Evolutionary conservation across 2,113 vertebrate genomes (phyloP).

Genomic region (Siniperca knerii): DNA sequence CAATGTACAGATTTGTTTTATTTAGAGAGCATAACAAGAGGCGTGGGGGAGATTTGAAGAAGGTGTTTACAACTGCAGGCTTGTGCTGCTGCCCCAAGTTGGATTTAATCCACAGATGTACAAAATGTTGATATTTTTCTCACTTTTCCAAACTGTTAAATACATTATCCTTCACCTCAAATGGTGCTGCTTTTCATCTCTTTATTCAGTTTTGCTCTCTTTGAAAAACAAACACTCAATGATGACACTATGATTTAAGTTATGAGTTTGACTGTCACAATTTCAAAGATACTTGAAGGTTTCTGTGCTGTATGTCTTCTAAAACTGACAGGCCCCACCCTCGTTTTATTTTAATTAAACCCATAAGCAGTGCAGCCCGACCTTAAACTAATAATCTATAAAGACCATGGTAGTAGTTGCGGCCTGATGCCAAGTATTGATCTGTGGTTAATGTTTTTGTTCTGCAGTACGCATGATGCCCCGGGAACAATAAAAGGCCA

Average conservation of each 20-base stretch:
- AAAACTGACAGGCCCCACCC: neutral
- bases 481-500: slow-evolving; percentile 76
- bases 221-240: neutral
- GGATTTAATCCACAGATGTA: slow-evolving; percentile 1
- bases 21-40: slow-evolving; percentile 50
- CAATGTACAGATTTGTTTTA: slow-evolving; percentile 61
- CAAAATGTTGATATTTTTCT: slow-evolving; percentile 8
- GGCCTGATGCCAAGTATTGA: slow-evolving; percentile 70
- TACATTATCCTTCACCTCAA: neutral
- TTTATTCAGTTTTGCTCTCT: neutral
- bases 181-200: neutral
- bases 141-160: neutral
- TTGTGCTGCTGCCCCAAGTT: slow-evolving; percentile 8
- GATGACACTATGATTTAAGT: neutral
- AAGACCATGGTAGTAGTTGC: slow-evolving; percentile 1
- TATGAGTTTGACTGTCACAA: neutral
- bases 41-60: slow-evolving; percentile 54
- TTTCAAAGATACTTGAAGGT: too few relatives aligned
- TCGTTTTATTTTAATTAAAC: slow-evolving; percentile 47
- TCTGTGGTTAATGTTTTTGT: slow-evolving; percentile 69
- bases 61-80: slow-evolving; percentile 54
- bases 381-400: slow-evolving; percentile 47
- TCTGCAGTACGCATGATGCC: slow-evolving; percentile 29
- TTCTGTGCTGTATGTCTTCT: neutral
- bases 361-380: neutral